Evolutionary conservation across 2,888 invertebrate genomes (phyloP), one percentile per base, ranked within the genome.

Genomic region (Mythimna vitellina): DNA sequence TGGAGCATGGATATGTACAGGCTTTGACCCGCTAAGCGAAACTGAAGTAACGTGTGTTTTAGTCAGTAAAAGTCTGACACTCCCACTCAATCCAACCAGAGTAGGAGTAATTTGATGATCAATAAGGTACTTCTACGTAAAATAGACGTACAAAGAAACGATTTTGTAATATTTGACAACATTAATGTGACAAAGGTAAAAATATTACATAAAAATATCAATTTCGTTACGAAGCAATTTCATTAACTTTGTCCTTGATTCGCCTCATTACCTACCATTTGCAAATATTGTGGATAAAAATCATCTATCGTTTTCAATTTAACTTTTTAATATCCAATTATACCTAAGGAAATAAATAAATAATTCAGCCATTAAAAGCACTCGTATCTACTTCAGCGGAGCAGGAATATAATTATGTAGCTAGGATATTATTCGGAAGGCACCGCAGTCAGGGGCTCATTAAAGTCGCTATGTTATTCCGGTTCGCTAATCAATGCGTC

Each of bases 241-340:
- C 8, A 8, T 73, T 68, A 20, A 53, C 6, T 20, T 51, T 20
- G 12, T 56, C n/a, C 22, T 56, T 49, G 29, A 49, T 22, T 54
- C 14, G 4, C 17, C 22, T 32, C 42, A 42, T 38, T 29, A 3
- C 12, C 4, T 53, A 22, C 4, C 12, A n/a, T 7, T 22, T 22
- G 4, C 1, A 42, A 38, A 42, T 73, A 49, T n/a, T 51, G 12
- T 29, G 2, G 54, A 66, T 1, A 29, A 29, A 29, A 29, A 29
- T 29, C 42, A 32, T 49, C 17, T 7, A 10, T 29, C 54, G 22
- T 38, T 22, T 57, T 57, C 12, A 61, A 73, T 61, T 56, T 73
- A 42, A 35, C 22, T 61, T 73, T 65, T 49, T 17, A 29, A 38
- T 66, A 29, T 73, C 22, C 53, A 73, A 61, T 62, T 64, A 56